A percentile compares a stretch with the other conserved stretches of the same genome.
These are phyloP conservation scores for Chrysina gloriosa DNA, from an alignment of 2,888 invertebrate genomes.

Conservation along the genomic window DNA sequence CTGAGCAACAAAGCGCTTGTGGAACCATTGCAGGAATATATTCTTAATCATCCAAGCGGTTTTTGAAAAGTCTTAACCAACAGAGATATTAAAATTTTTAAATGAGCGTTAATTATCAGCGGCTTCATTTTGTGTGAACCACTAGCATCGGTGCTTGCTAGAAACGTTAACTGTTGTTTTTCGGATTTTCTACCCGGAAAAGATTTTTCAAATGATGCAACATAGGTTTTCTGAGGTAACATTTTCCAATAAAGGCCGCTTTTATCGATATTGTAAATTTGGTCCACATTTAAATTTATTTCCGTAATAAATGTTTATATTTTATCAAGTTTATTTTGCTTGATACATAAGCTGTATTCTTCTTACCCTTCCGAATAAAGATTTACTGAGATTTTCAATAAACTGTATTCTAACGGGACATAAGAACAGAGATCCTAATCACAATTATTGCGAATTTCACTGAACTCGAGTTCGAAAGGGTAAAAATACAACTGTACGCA, in stretches of 20 bases:
- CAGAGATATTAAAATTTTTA: conserved; percentile 2
- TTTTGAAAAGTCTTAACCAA: background rate
- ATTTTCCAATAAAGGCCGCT: background rate
- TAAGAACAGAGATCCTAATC: no score
- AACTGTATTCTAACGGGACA: no score
- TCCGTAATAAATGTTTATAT: no score
- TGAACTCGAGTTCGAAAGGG: no score
- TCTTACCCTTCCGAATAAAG: no score
- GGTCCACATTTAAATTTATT: background rate
- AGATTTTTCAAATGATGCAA: background rate
- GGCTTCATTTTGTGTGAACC: conserved; percentile 1
- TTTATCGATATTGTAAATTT: background rate
- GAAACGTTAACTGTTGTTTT: background rate
- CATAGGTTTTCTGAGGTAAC: no score
- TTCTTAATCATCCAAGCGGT: background rate
- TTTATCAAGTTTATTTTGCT: no score
- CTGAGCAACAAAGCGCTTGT: background rate
- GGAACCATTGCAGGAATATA: background rate
- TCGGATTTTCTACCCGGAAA: background rate
- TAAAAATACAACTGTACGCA: no score
- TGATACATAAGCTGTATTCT: no score
- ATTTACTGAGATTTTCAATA: no score
- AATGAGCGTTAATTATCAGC: background rate
- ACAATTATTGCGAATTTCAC: no score
- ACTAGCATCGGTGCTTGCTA: background rate